Conservation (phyloP, 2,797 vertebrate genomes). For the Thaleichthys pacificus region DNA sequence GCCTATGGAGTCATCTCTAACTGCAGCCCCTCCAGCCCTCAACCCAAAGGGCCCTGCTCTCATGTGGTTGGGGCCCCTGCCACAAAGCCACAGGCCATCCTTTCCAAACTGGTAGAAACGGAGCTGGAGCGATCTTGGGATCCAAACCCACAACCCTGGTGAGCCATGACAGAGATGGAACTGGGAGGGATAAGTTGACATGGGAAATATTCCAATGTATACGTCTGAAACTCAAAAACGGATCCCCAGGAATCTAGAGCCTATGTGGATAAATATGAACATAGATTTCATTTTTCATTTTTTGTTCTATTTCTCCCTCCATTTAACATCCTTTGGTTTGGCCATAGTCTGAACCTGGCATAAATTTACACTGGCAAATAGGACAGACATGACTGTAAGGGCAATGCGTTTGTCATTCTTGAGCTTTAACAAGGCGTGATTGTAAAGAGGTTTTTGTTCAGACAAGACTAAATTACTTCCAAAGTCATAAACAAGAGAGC, state of each 20-base stretch:
- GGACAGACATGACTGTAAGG: slow-evolving; percentile 23
- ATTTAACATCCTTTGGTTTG: slow-evolving; percentile 41
- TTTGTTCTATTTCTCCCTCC: background rate
- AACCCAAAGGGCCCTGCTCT: slow-evolving; percentile 38
- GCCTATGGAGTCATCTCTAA: slow-evolving; percentile 56
- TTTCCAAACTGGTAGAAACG: slow-evolving; percentile 55
- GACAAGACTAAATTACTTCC: slow-evolving; percentile 28
- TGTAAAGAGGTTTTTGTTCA: slow-evolving; percentile 23
- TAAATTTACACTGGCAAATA: slow-evolving; percentile 47
- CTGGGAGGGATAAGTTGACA: slow-evolving; percentile 52
- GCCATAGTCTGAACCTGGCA: slow-evolving; percentile 44
- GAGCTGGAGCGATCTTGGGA: slow-evolving; percentile 39
- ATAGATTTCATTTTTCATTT: slow-evolving; percentile 48
- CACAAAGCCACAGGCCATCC: slow-evolving; percentile 45
- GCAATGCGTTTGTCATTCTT: slow-evolving; percentile 36
- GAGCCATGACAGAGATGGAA: slow-evolving; percentile 36
- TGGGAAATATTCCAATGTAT: slow-evolving; percentile 62
- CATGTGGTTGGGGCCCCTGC: slow-evolving; percentile 41
- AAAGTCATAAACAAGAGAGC: slow-evolving; percentile 18
- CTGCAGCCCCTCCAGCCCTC: slow-evolving; percentile 39
- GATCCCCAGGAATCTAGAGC: slow-evolving; percentile 42
- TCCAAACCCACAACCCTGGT: slow-evolving; percentile 55
- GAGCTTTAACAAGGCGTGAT: slow-evolving; percentile 37
- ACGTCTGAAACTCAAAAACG: slow-evolving; percentile 60
- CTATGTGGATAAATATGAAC: slow-evolving; percentile 70